Base-by-base conservation (phyloP, 1,140 invertebrate genomes). In the Brachionus rubens region DNA sequence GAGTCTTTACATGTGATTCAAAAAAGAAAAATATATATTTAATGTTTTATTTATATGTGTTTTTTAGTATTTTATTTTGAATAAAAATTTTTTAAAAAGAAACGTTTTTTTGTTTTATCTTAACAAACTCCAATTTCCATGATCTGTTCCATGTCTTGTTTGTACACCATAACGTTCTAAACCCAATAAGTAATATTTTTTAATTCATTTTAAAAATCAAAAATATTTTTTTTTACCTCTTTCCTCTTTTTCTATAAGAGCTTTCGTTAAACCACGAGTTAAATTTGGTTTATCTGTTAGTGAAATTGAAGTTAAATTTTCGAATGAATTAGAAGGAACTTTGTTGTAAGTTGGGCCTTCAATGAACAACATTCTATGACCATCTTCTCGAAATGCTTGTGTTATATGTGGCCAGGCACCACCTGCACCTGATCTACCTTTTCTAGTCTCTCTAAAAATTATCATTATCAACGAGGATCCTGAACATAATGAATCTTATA, bases 51-150 rank as follows among this genome's bases (percentile, higher is more conserved):
- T 47, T 30, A 36, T 36, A 5, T 36, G 33, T 36, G 1, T 59
- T 59, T 59, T 59, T 59, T 59, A 40, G 33, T 40, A 33, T 10
- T 52, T 50, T 72, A 52, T 52, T 72, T 52, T 72, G 3, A 72
- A 48, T 47, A 30, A 72, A 72, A 72, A 59, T 33, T 36, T 24
- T 59, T 40, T 12, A 59, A 59, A 59, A 59, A 16, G 21, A 72
- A 48, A 21, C 6, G 12, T 26, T 50, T 19, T 19, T 50, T 19
- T n/a, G n/a, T n/a, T 48, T 47, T 72, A 72, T 72, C 68, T 48
- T 40, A 50, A 40, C 26, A 72, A 33, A 28, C n/a, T 28, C 68
- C 68, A 72, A 54, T 72, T 72, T 50, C 68, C 68, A 30, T 72
- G 33, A 7, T 72, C 68, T 6, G 36, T 41, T 5, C 68, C 68